A percentile compares a stretch with the other conserved stretches of the same genome.
phyloP scores from a whole-genome alignment of 1,140 invertebrate genomes.

The Drosophila sucinea region DNA sequence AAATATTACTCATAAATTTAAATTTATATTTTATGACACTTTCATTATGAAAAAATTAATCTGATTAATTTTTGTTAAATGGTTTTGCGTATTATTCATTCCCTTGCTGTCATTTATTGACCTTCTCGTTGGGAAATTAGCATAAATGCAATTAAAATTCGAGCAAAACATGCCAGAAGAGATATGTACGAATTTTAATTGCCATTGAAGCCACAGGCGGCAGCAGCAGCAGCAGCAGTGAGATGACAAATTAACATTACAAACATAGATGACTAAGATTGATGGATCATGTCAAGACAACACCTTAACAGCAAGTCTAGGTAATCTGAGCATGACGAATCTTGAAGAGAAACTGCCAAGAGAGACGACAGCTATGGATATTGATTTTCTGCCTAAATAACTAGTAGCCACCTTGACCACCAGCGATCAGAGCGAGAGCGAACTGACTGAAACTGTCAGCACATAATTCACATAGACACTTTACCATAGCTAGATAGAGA shows the following conservation, averaged over 20 bases:
- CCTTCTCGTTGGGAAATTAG: constrained; percentile 35
- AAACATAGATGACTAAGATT: constrained; percentile 50
- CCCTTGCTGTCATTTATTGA: background rate
- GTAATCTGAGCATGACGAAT: constrained; percentile 47
- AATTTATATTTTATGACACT: background rate
- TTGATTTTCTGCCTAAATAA: constrained; percentile 34
- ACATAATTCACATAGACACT: constrained; percentile 76
- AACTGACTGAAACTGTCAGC: constrained; percentile 30
- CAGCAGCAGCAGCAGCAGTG: constrained; percentile 63
- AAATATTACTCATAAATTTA: background rate
- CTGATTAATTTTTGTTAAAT: background rate
- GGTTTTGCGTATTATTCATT: background rate
- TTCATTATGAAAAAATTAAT: background rate
- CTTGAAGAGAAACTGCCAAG: constrained; percentile 16
- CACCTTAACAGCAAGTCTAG: constrained; percentile 34
- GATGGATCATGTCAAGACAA: constrained; percentile 49
- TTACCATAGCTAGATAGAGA: constrained; percentile 41
- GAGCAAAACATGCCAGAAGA: constrained; percentile 51
- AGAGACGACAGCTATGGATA: background rate
- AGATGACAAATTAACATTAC: constrained; percentile 47
- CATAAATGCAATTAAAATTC: constrained; percentile 47
- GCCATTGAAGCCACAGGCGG: constrained; percentile 47
- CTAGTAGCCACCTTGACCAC: constrained; percentile 51
- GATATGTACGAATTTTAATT: constrained; percentile 66
- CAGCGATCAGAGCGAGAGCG: constrained; percentile 4